Conservation (phyloP, 2,113 vertebrate species). For the Amia ocellicauda region DNA sequence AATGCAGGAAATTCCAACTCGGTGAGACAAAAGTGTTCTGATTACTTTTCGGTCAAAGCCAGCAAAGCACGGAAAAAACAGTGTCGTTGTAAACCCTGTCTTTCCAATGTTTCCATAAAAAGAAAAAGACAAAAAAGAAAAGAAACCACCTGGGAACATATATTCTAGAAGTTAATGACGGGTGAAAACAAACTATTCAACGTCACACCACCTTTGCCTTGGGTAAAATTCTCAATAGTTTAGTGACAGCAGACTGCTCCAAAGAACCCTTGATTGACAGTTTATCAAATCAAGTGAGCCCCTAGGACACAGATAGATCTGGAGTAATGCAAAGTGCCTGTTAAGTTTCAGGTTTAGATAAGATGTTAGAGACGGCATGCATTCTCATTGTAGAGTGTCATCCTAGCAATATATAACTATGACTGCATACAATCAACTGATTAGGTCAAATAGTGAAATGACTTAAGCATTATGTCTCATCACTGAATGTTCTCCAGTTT, state of each 20-base stretch:
- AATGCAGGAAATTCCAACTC: slow-evolving; percentile 61
- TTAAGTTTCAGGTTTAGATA: too few species aligned
- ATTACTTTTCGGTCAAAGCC: slow-evolving; percentile 22
- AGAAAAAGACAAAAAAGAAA: neutral
- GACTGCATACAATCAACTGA: too few species aligned
- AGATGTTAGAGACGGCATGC: too few species aligned
- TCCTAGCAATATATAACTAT: too few species aligned
- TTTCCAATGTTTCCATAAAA: neutral
- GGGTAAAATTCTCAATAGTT: neutral
- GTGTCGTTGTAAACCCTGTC: neutral
- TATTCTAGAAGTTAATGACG: slow-evolving; percentile 7
- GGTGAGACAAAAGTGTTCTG: slow-evolving; percentile 36
- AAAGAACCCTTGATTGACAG: neutral
- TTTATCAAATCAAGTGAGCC: neutral
- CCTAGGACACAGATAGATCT: neutral
- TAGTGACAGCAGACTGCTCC: neutral
- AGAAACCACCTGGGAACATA: neutral
- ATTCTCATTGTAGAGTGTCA: too few species aligned
- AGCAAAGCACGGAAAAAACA: neutral
- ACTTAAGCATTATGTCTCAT: too few species aligned
- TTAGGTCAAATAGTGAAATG: too few species aligned
- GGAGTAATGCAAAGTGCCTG: neutral
- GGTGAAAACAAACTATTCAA: slow-evolving; percentile 4
- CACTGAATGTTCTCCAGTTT: too few species aligned
- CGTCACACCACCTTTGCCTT: neutral